A percentile compares a stretch with the other conserved stretches of the same genome.
Evolutionary conservation across 2,888 invertebrate species (phyloP).

Genomic region (Drosophila nr. perissopoda): DNA sequence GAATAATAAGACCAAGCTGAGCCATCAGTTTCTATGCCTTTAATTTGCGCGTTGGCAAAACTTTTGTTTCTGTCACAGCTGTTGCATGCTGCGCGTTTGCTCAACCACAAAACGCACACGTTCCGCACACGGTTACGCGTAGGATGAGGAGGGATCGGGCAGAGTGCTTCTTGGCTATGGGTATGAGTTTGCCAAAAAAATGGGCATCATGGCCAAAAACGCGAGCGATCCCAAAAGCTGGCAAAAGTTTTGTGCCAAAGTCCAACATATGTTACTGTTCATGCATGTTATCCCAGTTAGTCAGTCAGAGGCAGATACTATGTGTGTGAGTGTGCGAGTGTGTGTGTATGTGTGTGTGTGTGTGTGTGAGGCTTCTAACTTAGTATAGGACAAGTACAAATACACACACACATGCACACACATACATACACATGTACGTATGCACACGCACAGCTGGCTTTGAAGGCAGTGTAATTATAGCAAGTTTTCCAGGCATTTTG

Average conservation of each 20-base stretch:
- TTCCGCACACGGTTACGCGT: constrained; percentile 44
- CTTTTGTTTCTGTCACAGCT: constrained; percentile 63
- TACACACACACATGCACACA: constrained; percentile 22
- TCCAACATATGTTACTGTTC: constrained; percentile 78
- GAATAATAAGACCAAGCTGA: constrained; percentile 1
- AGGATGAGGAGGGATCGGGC: not conserved
- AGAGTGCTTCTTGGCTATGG: constrained; percentile 5
- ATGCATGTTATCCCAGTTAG: constrained; percentile 67
- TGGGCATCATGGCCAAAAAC: constrained; percentile 38
- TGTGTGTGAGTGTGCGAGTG: not conserved
- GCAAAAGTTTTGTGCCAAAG: constrained; percentile 68
- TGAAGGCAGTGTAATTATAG: constrained; percentile 72
- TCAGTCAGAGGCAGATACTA: constrained; percentile 39
- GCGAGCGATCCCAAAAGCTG: constrained; percentile 48
- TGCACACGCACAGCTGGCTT: constrained; percentile 28
- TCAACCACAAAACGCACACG: constrained; percentile 77
- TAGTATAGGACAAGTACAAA: constrained; percentile 27
- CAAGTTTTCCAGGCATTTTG: constrained; percentile 76
- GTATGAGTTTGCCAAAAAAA: constrained; percentile 34
- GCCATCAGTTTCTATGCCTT: constrained; percentile 11
- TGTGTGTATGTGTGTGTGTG: constrained; percentile 6
- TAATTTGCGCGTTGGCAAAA: constrained; percentile 28
- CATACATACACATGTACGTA: constrained; percentile 16
- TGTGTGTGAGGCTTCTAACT: constrained; percentile 32
- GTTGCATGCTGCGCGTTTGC: constrained; percentile 69